Evolutionary conservation across 2,797 vertebrate genomes (phyloP).

Genomic region (Anableps anableps): DNA sequence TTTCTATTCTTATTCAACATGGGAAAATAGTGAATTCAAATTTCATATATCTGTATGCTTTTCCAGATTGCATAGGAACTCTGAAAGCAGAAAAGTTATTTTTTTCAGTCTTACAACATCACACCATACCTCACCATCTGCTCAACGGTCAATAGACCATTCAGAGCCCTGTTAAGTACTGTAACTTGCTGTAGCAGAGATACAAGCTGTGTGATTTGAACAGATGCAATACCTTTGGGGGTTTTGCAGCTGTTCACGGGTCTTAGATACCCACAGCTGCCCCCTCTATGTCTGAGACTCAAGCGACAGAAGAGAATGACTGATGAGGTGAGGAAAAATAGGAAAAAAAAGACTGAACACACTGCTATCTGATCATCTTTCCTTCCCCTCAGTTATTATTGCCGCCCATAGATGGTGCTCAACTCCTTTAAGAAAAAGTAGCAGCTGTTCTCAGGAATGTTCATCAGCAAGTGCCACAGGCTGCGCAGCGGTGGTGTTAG

Average conservation of each 20-base stretch:
- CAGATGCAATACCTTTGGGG: constrained; percentile 70
- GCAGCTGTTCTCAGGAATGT: constrained; percentile 45
- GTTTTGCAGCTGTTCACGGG: constrained; percentile 72
- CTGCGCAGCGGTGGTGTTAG: constrained; percentile 31
- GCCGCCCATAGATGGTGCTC: constrained; percentile 76
- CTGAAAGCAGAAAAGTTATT: constrained; percentile 34
- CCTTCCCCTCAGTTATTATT: constrained; percentile 8
- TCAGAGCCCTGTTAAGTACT: constrained; percentile 55
- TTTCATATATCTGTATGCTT: background rate
- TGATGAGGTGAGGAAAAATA: constrained; percentile 62
- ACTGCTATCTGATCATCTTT: constrained; percentile 14
- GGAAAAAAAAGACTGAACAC: constrained; percentile 1
- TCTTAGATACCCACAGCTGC: constrained; percentile 70
- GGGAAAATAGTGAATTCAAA: background rate
- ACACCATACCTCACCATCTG: constrained; percentile 64
- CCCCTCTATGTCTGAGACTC: constrained; percentile 49
- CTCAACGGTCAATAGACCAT: constrained; percentile 64
- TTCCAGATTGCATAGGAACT: background rate
- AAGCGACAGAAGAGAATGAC: constrained; percentile 54
- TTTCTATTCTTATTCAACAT: background rate
- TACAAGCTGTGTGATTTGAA: constrained; percentile 52
- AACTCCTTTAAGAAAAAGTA: constrained; percentile 62
- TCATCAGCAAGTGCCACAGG: constrained; percentile 69
- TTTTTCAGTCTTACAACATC: constrained; percentile 44
- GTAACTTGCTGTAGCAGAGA: constrained; percentile 51